Conservation (phyloP, 2,113 vertebrate genomes). For the Atrichornis clamosus region DNA sequence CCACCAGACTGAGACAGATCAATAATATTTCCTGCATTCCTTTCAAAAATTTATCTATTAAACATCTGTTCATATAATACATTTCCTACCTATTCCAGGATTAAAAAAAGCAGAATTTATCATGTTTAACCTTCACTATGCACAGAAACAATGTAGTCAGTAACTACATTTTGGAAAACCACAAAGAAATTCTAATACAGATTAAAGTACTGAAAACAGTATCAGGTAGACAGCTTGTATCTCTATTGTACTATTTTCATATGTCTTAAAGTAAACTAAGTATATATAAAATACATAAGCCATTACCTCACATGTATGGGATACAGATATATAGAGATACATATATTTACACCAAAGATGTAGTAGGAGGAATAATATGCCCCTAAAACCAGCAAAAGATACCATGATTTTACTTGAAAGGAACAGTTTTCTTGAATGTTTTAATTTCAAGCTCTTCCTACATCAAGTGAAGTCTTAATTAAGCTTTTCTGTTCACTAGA, state of each 20-base stretch:
- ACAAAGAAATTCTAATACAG: not conserved
- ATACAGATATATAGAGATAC: too few species aligned
- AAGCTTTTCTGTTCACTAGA: not conserved
- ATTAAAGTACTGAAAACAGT: not conserved
- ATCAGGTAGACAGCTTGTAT: not conserved
- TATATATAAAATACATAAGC: not conserved
- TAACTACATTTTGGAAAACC: not conserved
- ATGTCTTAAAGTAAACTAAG: not conserved
- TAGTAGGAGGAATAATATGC: not conserved
- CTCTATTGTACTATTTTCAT: not conserved
- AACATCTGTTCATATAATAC: not conserved
- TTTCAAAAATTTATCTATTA: not conserved
- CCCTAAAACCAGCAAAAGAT: not conserved
- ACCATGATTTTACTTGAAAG: not conserved
- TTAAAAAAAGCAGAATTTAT: not conserved
- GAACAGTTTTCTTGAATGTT: fast-evolving
- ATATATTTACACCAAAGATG: not conserved
- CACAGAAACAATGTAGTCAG: not conserved
- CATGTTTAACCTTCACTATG: not conserved
- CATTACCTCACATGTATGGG: too few species aligned
- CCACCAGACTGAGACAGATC: not conserved
- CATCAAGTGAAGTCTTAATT: not conserved
- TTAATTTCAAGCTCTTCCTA: not conserved
- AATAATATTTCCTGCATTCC: not conserved
- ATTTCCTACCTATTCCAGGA: not conserved